Base-by-base conservation (phyloP, 2,113 vertebrate genomes). In the Halcyon malimbica region DNA sequence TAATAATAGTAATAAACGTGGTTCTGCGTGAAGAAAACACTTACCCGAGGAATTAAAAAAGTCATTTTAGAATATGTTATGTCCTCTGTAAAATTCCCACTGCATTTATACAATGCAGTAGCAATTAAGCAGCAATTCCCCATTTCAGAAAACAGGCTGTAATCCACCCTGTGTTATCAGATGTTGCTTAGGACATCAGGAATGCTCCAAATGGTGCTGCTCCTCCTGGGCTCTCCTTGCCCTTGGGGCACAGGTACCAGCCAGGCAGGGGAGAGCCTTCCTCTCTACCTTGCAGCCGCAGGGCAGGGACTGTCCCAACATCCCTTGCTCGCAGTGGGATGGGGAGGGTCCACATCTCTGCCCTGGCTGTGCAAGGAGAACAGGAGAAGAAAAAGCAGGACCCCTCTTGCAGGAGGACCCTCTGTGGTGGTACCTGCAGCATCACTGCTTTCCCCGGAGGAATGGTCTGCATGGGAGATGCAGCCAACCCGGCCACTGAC, bases 251-350 rank as follows among this genome's bases (percentile, higher is more conserved):
- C 62, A 33, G 39, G 39, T 68, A 51, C 35, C 68, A 64, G 42
- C n/a, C 6, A 0, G 64, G 39, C 0, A 0, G 9, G 51, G 0
- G 1, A 48, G 68, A 84, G 74, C n/a, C 0, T 1, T 29, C 35
- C 33, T 50, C 24, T 41, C 31, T 62, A 56, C 50, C 29, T 3
- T 16, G 9, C 5, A 51, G 71, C 56, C 1, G 0, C 25, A 11
- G 53, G n/a, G 42, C 46, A 25, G 31, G 25, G 23, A 33, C 37
- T 42, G 53, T 68, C 60, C 5, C 3, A 62, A 26, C 44, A 75
- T 6, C 57, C 67, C 15, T 65, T 2, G 20, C 75, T 86, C 4
- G 0, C 6, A 29, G 29, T 6, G 46, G 69, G 50, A 57, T 7
- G 21, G 41, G 37, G 26, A 41, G 41, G 83, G 5, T 15, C 37